Conservation (phyloP, 1,140 invertebrate genomes). For the Drosophila littoralis region DNA sequence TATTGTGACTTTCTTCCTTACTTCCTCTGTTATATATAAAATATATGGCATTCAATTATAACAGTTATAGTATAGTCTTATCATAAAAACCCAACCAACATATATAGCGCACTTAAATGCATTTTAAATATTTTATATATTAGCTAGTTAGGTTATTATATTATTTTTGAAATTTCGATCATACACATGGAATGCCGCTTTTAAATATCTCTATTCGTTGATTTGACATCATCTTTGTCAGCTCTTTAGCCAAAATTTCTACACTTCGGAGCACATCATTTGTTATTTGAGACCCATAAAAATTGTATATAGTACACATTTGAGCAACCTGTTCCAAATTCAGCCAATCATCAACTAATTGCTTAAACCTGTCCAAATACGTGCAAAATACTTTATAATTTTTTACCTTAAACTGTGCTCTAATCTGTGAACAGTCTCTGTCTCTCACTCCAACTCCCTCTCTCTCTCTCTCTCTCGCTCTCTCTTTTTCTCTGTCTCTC, state of each 20-base stretch:
- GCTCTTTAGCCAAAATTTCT: neutral
- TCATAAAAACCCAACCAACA: no score
- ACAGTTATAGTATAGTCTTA: no score
- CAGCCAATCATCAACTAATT: neutral
- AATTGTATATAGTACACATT: neutral
- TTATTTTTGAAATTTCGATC: neutral
- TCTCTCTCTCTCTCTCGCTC: neutral
- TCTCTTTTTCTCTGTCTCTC: neutral
- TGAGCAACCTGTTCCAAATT: conserved; percentile 14
- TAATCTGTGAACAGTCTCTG: neutral
- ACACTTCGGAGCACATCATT: neutral
- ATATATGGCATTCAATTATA: no score
- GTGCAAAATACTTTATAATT: neutral
- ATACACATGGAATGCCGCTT: neutral
- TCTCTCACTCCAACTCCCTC: no score
- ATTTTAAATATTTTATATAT: no score
- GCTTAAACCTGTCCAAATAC: conserved; percentile 9
- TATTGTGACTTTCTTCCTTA: no score
- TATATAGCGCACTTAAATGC: no score
- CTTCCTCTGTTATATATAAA: no score
- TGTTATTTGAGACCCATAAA: neutral
- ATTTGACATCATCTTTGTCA: neutral
- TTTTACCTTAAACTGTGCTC: conserved; percentile 7
- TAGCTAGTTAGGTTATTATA: no score
- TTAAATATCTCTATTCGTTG: neutral